phyloP scores from a whole-genome alignment of 1,140 invertebrate genomes.

The Charaxes varanes region DNA sequence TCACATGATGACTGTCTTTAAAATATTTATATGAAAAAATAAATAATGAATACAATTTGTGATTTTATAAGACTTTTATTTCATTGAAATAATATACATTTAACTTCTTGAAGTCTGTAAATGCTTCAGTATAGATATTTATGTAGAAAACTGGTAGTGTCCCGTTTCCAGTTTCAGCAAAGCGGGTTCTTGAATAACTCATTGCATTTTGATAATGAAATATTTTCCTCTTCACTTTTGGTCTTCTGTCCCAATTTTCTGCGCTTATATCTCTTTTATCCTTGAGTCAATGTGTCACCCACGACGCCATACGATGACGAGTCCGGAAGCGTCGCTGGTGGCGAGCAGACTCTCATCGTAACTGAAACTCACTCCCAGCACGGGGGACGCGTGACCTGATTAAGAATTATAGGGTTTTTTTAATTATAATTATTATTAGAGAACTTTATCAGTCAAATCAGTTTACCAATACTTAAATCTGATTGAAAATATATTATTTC shows the following conservation, averaged over 20 bases:
- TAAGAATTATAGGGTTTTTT: too few species aligned
- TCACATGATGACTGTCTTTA: conserved; percentile 69
- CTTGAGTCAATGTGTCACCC: conserved; percentile 40
- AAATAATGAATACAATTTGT: conserved; percentile 60
- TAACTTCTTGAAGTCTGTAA: not conserved
- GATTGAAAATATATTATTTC: too few species aligned
- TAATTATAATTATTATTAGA: too few species aligned
- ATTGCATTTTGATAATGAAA: too few species aligned
- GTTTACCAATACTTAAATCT: too few species aligned
- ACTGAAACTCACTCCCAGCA: conserved; percentile 90
- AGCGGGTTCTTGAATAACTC: too few species aligned
- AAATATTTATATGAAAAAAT: conserved; percentile 72
- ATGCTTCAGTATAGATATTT: too few species aligned
- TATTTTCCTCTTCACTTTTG: too few species aligned
- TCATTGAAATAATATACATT: conserved; percentile 9
- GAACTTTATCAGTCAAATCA: too few species aligned
- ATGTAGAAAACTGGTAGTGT: too few species aligned
- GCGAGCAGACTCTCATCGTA: conserved; percentile 92
- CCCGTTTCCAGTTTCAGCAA: too few species aligned
- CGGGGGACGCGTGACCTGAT: conserved; percentile 83
- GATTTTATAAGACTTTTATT: conserved; percentile 53
- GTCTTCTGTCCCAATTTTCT: not conserved
- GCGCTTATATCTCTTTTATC: not conserved
- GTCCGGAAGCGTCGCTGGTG: conserved; percentile 87
- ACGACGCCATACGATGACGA: conserved; percentile 90